Evolutionary conservation across 2,888 invertebrate genomes (phyloP), one percentile per base, ranked within the genome.

Genomic region (Pelosia muscerda): DNA sequence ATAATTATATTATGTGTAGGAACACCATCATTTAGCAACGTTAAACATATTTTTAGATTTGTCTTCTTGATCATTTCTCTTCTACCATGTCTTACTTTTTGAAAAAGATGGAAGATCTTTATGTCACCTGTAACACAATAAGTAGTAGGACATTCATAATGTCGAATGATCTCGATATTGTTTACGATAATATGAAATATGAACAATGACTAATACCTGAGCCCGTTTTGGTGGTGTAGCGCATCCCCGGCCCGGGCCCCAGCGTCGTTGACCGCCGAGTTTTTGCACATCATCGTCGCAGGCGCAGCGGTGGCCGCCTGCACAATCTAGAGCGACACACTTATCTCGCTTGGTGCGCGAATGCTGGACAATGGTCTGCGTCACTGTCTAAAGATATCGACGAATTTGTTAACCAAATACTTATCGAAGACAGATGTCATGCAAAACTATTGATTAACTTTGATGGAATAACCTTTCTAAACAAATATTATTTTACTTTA

Each of bases 231-330:
- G 85, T 85, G 84, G 86, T 83, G 79, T 73, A 65, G 81, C 84
- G 82, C 88, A 87, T 84, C 90, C 92, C 90, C 90, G 84, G 49
- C 49, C 81, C 86, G 90, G 93, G 94, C 92, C 93, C 82, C 93
- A 82, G 86, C 91, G 92, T 90, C 92, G 91, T 81, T 92, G 94
- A 93, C 93, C 92, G 91, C 75, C 75, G 79, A 75, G 87, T 92
- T 94, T 69, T 94, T 93, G 92, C 91, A 87, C 87, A 84, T 82
- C 84, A 80, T 82, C 81, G 81, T 83, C 84, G 81, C 84, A 81
- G 81, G 83, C 84, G 81, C 84, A 81, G 81, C 85, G 78, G 78
- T 80, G 80, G 80, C 83, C 83, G 85, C 84, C 85, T 88, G 87
- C 84, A 86, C 85, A 84, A 90, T 88, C 86, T 91, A 90, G 89